These are phyloP conservation scores for Drosophila affinis DNA, from an alignment of 2,888 invertebrate genomes.

Conservation along the genomic window DNA sequence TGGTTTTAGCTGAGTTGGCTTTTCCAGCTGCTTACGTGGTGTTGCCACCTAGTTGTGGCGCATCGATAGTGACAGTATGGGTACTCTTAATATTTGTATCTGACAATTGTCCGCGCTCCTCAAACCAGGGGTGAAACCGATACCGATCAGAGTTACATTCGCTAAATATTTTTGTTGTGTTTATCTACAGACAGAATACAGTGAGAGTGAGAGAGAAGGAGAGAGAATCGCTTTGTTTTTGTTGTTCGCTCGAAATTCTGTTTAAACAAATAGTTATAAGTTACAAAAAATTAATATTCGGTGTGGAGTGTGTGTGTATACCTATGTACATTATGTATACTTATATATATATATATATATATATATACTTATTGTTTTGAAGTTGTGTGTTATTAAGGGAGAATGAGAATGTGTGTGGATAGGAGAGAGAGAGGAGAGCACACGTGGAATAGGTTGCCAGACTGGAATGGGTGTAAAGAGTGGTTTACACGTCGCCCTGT, in stretches of 20 bases:
- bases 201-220: not conserved
- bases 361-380: conserved; percentile 31
- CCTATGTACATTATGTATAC: not conserved
- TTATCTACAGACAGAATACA: not conserved
- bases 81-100: no score
- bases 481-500: conserved; percentile 10
- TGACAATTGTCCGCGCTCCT: no score
- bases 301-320: not conserved
- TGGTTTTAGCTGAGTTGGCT: conserved; percentile 77
- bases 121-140: no score
- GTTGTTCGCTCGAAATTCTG: not conserved
- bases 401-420: not conserved
- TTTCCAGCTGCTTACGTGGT: conserved; percentile 61
- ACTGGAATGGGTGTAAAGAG: conserved; percentile 5
- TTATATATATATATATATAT: conserved; percentile 10
- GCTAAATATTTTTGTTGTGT: not conserved
- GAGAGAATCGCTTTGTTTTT: not conserved
- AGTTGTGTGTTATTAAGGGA: conserved; percentile 35
- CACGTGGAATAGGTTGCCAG: conserved; percentile 16
- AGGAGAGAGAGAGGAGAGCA: conserved; percentile 10
- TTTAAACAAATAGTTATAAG: not conserved
- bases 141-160: no score
- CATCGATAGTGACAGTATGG: no score
- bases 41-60: not conserved
- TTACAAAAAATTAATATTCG: conserved; percentile 1